These are phyloP conservation scores for Sphenopsis melanotis DNA, from an alignment of 2,797 vertebrate species.

Conservation along the genomic window DNA sequence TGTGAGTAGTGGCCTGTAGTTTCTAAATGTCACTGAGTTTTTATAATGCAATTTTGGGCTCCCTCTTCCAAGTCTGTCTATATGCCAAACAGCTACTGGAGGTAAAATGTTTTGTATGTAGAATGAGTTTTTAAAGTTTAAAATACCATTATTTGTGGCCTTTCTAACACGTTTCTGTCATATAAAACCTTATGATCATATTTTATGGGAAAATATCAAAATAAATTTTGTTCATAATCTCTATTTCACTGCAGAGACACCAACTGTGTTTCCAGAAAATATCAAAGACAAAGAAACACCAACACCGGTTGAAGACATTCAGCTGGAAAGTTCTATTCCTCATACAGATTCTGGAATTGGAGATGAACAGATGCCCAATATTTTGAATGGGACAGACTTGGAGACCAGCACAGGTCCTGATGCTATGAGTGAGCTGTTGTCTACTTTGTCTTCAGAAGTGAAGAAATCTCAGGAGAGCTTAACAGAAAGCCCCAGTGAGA, in stretches of 20 bases:
- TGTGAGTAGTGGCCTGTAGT: not conserved
- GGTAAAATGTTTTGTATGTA: not conserved
- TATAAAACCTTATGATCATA: not conserved
- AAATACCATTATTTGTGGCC: not conserved
- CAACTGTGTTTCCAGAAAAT: conserved; percentile 80
- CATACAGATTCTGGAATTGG: conserved; percentile 90
- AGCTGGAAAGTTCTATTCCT: conserved; percentile 79
- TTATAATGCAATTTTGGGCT: not conserved
- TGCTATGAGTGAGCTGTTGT: conserved; percentile 86
- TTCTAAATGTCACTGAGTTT: conserved; percentile 17
- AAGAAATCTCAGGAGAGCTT: conserved; percentile 89
- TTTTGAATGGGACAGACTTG: conserved; percentile 86
- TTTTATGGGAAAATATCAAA: not conserved
- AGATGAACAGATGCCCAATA: conserved; percentile 82
- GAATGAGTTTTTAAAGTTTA: not conserved
- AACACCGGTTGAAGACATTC: conserved; percentile 76
- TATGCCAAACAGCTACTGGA: not conserved
- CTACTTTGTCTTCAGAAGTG: conserved; percentile 86
- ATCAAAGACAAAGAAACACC: conserved; percentile 80
- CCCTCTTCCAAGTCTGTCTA: not conserved
- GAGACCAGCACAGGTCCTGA: conserved; percentile 79
- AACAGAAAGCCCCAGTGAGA: conserved; percentile 80
- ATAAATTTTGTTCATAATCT: conserved; percentile 24
- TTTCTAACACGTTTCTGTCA: not conserved
- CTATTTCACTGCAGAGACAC: conserved; percentile 79